Percentiles rank a stretch among this genome's conserved stretches.
Conservation (phyloP, 2,113 vertebrate species). For the Indri indri region DNA sequence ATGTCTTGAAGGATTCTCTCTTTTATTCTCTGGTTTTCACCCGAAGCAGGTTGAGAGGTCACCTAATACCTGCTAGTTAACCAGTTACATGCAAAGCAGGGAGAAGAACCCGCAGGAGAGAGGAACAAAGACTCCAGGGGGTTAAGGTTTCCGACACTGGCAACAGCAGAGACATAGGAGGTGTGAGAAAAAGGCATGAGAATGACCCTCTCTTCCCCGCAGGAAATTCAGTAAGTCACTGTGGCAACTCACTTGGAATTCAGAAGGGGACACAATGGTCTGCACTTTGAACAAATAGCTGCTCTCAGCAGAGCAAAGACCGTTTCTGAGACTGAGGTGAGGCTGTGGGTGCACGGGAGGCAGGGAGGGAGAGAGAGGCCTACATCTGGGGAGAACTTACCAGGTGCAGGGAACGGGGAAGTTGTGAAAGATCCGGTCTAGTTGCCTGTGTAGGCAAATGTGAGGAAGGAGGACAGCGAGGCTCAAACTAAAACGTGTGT, state of each 20-base stretch:
- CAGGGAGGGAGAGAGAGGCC: no score
- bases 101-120: not conserved
- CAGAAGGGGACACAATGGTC: not conserved
- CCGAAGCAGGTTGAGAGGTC: not conserved
- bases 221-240: not conserved
- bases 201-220: not conserved
- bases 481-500: not conserved
- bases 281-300: not conserved
- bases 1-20: not conserved
- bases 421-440: not conserved
- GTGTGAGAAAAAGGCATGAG: not conserved
- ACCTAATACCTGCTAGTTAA: not conserved
- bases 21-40: not conserved
- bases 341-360: not conserved
- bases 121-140: not conserved
- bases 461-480: not conserved
- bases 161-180: not conserved
- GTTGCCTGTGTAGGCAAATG: not conserved
- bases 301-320: not conserved
- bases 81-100: accelerated
- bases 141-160: not conserved
- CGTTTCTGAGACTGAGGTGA: not conserved
- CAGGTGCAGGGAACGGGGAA: not conserved
- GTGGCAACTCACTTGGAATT: not conserved
- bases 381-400: not conserved